phyloP scores from a whole-genome alignment of 2,888 invertebrate species.

The Caenorhabditis japonica region DNA sequence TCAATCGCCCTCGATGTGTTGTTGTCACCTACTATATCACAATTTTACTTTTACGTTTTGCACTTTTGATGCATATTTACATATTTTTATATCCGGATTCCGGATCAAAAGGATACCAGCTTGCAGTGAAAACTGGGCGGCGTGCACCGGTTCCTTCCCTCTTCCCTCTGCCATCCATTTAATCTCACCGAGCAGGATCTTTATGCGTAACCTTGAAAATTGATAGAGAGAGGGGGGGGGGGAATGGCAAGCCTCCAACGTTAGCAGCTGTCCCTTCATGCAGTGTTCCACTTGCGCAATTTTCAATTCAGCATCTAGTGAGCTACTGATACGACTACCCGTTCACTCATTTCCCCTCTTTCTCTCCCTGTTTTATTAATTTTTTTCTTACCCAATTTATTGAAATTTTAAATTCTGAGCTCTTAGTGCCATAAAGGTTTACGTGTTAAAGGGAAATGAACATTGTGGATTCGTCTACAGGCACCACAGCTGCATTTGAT shows the following conservation, averaged over 20 bases:
- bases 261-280: conserved; percentile 2
- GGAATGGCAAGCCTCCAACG: neutral
- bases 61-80: too few relatives aligned
- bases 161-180: conserved; percentile 39
- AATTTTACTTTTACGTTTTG: conserved; percentile 39
- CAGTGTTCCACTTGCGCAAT: too few relatives aligned
- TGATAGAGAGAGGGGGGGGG: conserved; percentile 4
- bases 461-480: conserved; percentile 33
- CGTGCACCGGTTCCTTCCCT: too few relatives aligned
- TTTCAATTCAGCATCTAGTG: too few relatives aligned
- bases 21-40: conserved; percentile 23
- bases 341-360: conserved; percentile 12
- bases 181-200: conserved; percentile 20
- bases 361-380: conserved; percentile 7
- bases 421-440: too few relatives aligned
- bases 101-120: too few relatives aligned
- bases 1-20: neutral
- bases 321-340: too few relatives aligned
- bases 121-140: too few relatives aligned
- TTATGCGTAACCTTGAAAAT: conserved; percentile 32
- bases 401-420: conserved; percentile 7
- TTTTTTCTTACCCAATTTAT: too few relatives aligned
- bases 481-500: conserved; percentile 20
- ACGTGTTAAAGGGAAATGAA: conserved; percentile 28
- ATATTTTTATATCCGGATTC: too few relatives aligned